A percentile compares a stretch with the other conserved stretches of the same genome.
Evolutionary conservation across 2,113 vertebrate genomes (phyloP).

Genomic region (Cairina moschata): DNA sequence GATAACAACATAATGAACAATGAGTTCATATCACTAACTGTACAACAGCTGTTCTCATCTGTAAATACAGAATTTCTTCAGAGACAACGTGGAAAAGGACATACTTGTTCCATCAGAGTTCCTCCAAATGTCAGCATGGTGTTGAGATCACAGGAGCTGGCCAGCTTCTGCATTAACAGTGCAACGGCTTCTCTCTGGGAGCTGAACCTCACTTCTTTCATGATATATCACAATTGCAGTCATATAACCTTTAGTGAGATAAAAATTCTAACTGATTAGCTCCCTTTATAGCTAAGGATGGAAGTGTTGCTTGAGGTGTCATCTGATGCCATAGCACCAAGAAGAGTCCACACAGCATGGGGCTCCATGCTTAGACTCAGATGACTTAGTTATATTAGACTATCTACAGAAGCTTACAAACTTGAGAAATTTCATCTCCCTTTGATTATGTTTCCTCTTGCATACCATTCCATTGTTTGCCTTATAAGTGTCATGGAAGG

Average conservation of each 20-base stretch:
- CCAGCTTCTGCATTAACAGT: not conserved
- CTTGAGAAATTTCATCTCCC: not conserved
- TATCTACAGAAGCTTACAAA: not conserved
- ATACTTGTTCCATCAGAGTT: not conserved
- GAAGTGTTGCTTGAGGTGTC: not conserved
- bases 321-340: not conserved
- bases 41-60: not conserved
- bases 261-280: not conserved
- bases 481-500: not conserved
- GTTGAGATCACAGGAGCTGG: not conserved
- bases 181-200: not conserved
- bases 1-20: not conserved
- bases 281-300: not conserved
- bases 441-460: not conserved
- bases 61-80: not conserved
- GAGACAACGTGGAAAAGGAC: not conserved
- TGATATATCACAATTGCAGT: accelerated
- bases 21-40: not conserved
- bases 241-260: not conserved
- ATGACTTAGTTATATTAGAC: not conserved
- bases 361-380: not conserved
- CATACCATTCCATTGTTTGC: not conserved
- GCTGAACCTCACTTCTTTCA: not conserved
- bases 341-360: not conserved
- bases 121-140: not conserved